These are phyloP conservation scores for Pogonomyrmex californicus DNA, from an alignment of 1,140 invertebrate species.

Conservation along the genomic window DNA sequence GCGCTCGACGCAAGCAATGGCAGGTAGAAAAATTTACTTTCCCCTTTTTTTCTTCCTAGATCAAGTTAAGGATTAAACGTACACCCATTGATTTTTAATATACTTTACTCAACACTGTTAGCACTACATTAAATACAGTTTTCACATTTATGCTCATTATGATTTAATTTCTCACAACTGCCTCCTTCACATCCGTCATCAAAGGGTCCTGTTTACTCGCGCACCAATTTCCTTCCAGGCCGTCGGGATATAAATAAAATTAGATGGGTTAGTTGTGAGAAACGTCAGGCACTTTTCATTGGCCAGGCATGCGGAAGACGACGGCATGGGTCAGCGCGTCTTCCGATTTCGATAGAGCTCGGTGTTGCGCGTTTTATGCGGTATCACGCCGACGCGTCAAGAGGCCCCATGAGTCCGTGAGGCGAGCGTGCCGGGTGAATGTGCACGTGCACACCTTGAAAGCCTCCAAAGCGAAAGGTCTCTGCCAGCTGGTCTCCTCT, in stretches of 20 bases:
- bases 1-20: constrained; percentile 5
- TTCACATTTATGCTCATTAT: too few relatives aligned
- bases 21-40: neutral
- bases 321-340: constrained; percentile 49
- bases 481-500: constrained; percentile 68
- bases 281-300: constrained; percentile 63
- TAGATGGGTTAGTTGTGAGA: constrained; percentile 44
- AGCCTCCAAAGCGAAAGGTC: constrained; percentile 74
- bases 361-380: constrained; percentile 71
- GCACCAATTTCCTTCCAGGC: constrained; percentile 28
- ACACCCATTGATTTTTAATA: neutral
- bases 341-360: constrained; percentile 73
- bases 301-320: constrained; percentile 70
- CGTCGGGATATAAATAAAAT: constrained; percentile 39
- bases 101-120: neutral
- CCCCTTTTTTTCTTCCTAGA: neutral
- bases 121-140: neutral
- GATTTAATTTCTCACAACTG: neutral
- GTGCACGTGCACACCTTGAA: constrained; percentile 74
- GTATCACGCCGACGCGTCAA: constrained; percentile 76
- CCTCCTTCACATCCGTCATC: neutral
- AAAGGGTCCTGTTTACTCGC: neutral
- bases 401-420: constrained; percentile 51
- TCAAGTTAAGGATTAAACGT: neutral
- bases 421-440: constrained; percentile 60